phyloP scores from a whole-genome alignment of 2,888 invertebrate genomes.

The Stramonita haemastoma region DNA sequence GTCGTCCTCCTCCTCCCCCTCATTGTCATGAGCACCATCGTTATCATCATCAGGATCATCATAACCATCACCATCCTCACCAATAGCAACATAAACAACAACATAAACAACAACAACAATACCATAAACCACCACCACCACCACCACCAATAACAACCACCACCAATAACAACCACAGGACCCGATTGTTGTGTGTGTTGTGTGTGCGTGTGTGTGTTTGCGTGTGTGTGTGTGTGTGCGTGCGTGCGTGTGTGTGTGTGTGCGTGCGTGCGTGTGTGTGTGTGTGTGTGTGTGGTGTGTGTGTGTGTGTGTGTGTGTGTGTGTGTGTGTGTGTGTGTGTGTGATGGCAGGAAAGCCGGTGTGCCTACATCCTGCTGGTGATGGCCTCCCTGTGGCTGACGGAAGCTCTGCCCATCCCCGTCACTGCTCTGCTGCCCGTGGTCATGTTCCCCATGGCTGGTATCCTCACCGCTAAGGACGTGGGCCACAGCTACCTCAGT shows the following conservation, averaged over 20 bases:
- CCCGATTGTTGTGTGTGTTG: neutral
- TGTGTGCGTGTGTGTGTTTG: neutral
- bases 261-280: too few relatives aligned
- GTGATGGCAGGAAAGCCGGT: constrained; percentile 23
- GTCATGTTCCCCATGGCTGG: constrained; percentile 38
- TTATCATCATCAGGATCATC: too few relatives aligned
- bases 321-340: neutral
- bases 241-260: neutral
- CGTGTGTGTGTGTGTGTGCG: neutral
- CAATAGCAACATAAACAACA: neutral
- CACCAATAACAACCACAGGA: neutral
- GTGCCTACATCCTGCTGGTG: constrained; percentile 39
- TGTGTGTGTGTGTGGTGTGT: neutral
- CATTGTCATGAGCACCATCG: too few relatives aligned
- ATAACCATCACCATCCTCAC: too few relatives aligned
- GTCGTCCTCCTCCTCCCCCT: too few relatives aligned
- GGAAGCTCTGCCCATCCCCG: constrained; percentile 42
- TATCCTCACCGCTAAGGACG: constrained; percentile 28
- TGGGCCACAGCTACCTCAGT: constrained; percentile 38
- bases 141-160: too few relatives aligned
- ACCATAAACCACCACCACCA: too few relatives aligned
- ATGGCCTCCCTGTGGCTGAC: constrained; percentile 44
- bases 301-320: too few relatives aligned
- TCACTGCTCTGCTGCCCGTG: constrained; percentile 41
- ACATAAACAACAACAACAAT: too few relatives aligned